A percentile compares a stretch with the other conserved stretches of the same genome.
phyloP scores from a whole-genome alignment of 2,797 vertebrate genomes.

The Xerus rutilus region DNA sequence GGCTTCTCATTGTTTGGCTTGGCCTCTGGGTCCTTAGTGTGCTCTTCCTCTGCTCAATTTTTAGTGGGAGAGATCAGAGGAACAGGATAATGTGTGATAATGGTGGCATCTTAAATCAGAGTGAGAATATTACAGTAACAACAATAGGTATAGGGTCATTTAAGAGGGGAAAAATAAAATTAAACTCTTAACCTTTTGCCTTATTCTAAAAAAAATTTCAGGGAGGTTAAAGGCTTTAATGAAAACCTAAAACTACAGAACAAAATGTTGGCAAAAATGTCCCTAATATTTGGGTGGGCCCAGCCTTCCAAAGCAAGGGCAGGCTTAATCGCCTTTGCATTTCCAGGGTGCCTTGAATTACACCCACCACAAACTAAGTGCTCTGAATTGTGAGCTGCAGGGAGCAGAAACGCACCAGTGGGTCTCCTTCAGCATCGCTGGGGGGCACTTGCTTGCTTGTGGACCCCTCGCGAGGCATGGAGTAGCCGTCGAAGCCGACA shows the following conservation, averaged over 20 bases:
- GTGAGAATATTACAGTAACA: not conserved
- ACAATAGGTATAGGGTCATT: not conserved
- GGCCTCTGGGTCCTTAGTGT: not conserved
- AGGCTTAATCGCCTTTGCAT: not conserved
- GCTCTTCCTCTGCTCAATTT: not conserved
- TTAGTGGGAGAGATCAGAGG: not conserved
- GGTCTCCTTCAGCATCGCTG: slow-evolving; percentile 96
- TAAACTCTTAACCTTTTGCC: not conserved
- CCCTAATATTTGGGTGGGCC: not conserved
- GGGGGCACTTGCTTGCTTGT: slow-evolving; percentile 94
- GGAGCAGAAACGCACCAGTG: slow-evolving; percentile 91
- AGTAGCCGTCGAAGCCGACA: slow-evolving; percentile 98
- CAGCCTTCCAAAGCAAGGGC: not conserved
- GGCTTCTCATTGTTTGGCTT: not conserved
- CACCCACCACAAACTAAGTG: rapidly evolving
- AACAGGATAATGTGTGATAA: too few relatives aligned
- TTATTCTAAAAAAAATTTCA: not conserved
- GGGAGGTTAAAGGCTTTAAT: not conserved
- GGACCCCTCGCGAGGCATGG: slow-evolving; percentile 92
- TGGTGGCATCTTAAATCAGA: not conserved
- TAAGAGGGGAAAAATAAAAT: too few relatives aligned
- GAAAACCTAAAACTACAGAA: not conserved
- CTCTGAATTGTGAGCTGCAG: not conserved
- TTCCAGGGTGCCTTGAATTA: not conserved
- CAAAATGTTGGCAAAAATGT: not conserved